These are phyloP conservation scores for Taenioides sp. DNA, from an alignment of 2,797 vertebrate genomes.

Conservation along the genomic window DNA sequence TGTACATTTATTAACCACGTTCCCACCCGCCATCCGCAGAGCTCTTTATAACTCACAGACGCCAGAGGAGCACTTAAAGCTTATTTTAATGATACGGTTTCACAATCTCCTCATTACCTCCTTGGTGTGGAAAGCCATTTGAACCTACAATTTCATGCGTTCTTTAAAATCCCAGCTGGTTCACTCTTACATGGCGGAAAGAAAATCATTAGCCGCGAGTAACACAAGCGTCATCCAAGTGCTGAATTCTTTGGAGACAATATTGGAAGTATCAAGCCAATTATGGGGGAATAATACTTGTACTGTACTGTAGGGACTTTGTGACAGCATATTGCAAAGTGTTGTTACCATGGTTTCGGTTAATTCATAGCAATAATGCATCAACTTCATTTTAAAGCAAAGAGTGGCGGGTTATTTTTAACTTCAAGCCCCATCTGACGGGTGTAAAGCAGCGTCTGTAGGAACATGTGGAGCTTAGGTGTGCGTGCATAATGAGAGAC, in stretches of 20 bases:
- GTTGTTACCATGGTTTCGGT: slow-evolving; percentile 65
- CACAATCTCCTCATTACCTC: slow-evolving; percentile 46
- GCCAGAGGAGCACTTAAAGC: slow-evolving; percentile 28
- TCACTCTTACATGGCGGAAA: slow-evolving; percentile 20
- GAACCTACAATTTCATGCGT: slow-evolving; percentile 14
- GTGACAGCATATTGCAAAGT: slow-evolving; percentile 33
- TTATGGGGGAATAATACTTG: slow-evolving; percentile 41
- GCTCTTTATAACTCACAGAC: slow-evolving; percentile 1
- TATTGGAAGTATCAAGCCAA: slow-evolving; percentile 43
- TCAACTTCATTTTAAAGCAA: slow-evolving; percentile 46
- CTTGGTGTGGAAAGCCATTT: slow-evolving; percentile 26
- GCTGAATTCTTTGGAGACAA: slow-evolving; percentile 35
- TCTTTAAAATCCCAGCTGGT: slow-evolving; percentile 33
- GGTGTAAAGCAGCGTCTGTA: slow-evolving; percentile 7
- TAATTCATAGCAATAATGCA: slow-evolving; percentile 54
- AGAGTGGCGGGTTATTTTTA: slow-evolving; percentile 29
- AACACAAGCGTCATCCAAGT: slow-evolving; percentile 13
- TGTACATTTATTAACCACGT: slow-evolving; percentile 39
- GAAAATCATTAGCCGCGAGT: slow-evolving; percentile 21
- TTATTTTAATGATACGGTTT: slow-evolving; percentile 49
- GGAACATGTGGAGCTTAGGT: slow-evolving; percentile 8
- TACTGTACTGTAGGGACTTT: slow-evolving; percentile 46
- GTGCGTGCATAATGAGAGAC: slow-evolving; percentile 17
- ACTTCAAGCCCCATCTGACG: slow-evolving; percentile 16
- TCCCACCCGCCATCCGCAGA: slow-evolving; percentile 1